Conservation (phyloP, 2,797 vertebrate genomes). For the Sarcoramphus papa region DNA sequence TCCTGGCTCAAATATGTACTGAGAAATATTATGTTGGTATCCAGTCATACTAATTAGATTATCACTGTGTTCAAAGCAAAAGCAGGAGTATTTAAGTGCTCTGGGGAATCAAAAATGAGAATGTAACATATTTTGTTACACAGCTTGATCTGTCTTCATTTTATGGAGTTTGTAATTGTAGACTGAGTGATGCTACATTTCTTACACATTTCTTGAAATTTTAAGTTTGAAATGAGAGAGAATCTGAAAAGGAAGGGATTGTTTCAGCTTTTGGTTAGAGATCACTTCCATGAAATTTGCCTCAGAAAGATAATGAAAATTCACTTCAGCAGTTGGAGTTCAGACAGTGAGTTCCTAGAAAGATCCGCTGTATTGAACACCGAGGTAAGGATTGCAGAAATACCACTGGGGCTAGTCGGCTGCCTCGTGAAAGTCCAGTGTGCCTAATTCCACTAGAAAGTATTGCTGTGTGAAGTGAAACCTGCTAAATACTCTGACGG, state of each 20-base stretch:
- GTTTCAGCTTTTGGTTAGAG: background rate
- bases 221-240: background rate
- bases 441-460: background rate
- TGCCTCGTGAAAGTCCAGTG: background rate
- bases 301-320: background rate
- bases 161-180: background rate
- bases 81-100: conserved; percentile 16
- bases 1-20: conserved; percentile 21
- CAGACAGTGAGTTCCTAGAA: background rate
- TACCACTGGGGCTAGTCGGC: background rate
- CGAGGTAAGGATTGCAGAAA: background rate
- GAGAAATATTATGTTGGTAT: conserved; percentile 44
- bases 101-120: background rate
- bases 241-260: background rate
- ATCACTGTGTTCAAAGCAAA: conserved; percentile 37
- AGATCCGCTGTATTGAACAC: background rate
- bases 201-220: background rate
- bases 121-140: background rate
- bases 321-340: background rate
- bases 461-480: background rate
- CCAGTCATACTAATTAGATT: conserved; percentile 41
- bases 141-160: background rate
- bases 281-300: background rate
- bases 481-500: background rate
- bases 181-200: background rate